phyloP scores from a whole-genome alignment of 2,888 invertebrate species.

The Himalopsyche kuldschensis region DNA sequence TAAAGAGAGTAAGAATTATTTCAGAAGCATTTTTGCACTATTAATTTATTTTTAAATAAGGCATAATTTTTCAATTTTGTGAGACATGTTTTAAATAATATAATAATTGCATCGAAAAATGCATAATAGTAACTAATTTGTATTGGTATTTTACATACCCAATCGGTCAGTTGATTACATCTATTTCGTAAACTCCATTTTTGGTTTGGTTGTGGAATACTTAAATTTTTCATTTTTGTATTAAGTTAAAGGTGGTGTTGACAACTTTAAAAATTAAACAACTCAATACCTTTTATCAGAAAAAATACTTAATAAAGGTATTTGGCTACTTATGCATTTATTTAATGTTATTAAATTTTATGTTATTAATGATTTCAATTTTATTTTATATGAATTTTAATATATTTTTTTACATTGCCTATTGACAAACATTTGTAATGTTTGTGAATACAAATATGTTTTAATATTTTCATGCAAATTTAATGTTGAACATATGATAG shows the following conservation, averaged over 20 bases:
- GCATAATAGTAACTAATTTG: too few species aligned
- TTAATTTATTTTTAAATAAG: neutral
- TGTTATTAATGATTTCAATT: neutral
- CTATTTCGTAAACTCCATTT: too few species aligned
- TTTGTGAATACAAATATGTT: neutral
- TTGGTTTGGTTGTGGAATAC: too few species aligned
- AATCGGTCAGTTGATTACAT: too few species aligned
- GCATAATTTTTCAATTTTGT: neutral
- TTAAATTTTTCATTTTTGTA: too few species aligned
- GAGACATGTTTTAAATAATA: too few species aligned
- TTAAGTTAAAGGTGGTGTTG: too few species aligned
- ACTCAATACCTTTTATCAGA: neutral
- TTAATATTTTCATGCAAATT: neutral
- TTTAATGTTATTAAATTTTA: neutral
- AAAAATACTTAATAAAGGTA: neutral
- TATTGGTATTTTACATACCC: too few species aligned
- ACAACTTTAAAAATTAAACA: too few species aligned
- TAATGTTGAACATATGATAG: neutral
- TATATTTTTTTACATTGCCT: neutral
- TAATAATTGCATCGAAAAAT: too few species aligned
- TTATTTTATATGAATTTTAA: neutral
- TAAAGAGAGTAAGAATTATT: neutral
- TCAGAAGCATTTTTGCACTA: neutral
- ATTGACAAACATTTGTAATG: neutral
- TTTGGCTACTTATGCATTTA: neutral